A percentile compares a stretch with the other conserved stretches of the same genome.
Evolutionary conservation across 1,140 invertebrate species (phyloP).

Genomic region (Brachystomella parvula): DNA sequence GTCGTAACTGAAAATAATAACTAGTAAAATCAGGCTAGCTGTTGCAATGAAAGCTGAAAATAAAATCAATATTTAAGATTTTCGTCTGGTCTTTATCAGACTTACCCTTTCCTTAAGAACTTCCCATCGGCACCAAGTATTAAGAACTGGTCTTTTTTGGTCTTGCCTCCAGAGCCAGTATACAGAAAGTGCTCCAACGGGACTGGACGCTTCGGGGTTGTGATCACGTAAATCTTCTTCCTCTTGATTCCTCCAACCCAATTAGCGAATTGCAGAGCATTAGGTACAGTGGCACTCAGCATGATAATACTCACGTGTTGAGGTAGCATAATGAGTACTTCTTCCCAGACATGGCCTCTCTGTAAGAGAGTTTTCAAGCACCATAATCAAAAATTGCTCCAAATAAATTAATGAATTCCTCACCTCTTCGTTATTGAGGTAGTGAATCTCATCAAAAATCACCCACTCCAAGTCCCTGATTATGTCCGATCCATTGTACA

Average conservation of each 20-base stretch:
- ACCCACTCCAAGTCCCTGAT: slow-evolving; percentile 96
- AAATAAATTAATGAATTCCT: background rate
- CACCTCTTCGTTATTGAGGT: slow-evolving; percentile 94
- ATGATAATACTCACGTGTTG: slow-evolving; percentile 92
- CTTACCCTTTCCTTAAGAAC: slow-evolving; percentile 61
- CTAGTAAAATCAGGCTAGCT: background rate
- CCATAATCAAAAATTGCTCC: background rate
- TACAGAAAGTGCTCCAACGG: slow-evolving; percentile 92
- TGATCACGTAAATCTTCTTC: slow-evolving; percentile 90
- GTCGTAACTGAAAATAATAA: slow-evolving; percentile 42
- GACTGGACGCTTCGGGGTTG: slow-evolving; percentile 85
- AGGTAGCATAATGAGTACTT: slow-evolving; percentile 92
- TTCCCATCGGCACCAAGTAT: slow-evolving; percentile 69
- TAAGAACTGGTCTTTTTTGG: slow-evolving; percentile 69
- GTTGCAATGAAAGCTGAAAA: background rate
- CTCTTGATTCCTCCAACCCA: slow-evolving; percentile 93
- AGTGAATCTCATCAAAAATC: slow-evolving; percentile 99
- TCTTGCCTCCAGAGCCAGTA: slow-evolving; percentile 73
- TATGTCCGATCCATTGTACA: slow-evolving; percentile 91
- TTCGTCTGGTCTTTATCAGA: background rate
- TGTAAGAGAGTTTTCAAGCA: slow-evolving; percentile 43
- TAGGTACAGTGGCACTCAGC: slow-evolving; percentile 96
- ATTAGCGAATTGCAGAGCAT: slow-evolving; percentile 90
- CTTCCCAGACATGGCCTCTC: slow-evolving; percentile 98
- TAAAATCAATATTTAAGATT: background rate